Evolutionary conservation across 2,797 vertebrate species (phyloP).

Genomic region (Steatocranus sp.): DNA sequence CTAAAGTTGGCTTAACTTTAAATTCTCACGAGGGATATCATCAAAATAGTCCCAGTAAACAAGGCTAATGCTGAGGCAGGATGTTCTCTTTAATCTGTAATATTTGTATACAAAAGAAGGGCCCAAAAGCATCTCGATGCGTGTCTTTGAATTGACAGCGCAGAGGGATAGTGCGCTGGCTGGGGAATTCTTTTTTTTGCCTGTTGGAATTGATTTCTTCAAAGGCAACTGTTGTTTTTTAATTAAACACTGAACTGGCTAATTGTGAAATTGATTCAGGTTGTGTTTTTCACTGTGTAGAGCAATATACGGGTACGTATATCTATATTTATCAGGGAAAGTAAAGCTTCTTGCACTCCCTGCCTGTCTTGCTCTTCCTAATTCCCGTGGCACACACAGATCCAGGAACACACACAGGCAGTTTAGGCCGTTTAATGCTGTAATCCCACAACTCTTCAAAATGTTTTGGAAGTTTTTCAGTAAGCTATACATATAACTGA

Average conservation of each 20-base stretch:
- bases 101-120: constrained; percentile 15
- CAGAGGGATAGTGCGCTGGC: constrained; percentile 36
- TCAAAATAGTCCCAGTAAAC: constrained; percentile 5
- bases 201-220: constrained; percentile 72
- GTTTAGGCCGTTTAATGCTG: constrained; percentile 55
- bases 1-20: neutral
- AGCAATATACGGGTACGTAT: constrained; percentile 61
- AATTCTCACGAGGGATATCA: neutral
- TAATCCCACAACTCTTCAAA: constrained; percentile 68
- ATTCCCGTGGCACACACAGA: constrained; percentile 15
- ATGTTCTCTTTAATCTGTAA: constrained; percentile 7
- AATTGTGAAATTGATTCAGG: constrained; percentile 76
- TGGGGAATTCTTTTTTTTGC: constrained; percentile 50
- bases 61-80: neutral
- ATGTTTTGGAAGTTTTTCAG: constrained; percentile 62
- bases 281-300: constrained; percentile 66
- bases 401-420: neutral
- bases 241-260: constrained; percentile 76
- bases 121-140: constrained; percentile 25
- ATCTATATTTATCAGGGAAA: constrained; percentile 57
- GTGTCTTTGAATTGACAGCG: constrained; percentile 57
- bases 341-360: constrained; percentile 41
- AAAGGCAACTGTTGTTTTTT: constrained; percentile 75
- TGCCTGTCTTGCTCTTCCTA: constrained; percentile 32
- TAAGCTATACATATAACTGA: constrained; percentile 70